A percentile compares a stretch with the other conserved stretches of the same genome.
phyloP scores from a whole-genome alignment of 2,113 vertebrate genomes.

The Spea multiplicata region DNA sequence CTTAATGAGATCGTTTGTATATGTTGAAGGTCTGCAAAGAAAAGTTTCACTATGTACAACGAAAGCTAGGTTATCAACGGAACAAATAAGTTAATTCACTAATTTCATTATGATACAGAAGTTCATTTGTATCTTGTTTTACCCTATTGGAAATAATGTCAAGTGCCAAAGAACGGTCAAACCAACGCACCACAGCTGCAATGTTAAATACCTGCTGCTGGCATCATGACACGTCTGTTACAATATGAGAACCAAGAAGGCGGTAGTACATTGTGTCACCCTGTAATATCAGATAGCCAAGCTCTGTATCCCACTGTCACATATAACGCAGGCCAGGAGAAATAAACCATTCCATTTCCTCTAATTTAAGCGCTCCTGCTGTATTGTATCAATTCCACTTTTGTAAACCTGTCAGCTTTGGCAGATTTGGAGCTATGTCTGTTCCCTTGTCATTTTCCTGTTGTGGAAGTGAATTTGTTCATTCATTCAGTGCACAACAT shows the following conservation, averaged over 20 bases:
- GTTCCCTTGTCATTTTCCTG: slow-evolving; percentile 1
- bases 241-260: neutral
- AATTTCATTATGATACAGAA: no score
- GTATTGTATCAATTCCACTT: neutral
- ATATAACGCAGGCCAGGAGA: neutral
- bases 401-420: slow-evolving; percentile 2
- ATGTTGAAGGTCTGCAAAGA: no score
- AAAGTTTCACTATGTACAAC: no score
- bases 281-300: neutral
- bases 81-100: no score
- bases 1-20: no score
- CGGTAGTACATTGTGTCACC: neutral
- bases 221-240: neutral
- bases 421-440: neutral
- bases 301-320: slow-evolving; percentile 8
- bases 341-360: slow-evolving; percentile 12
- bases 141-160: no score
- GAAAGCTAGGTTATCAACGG: no score
- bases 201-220: slow-evolving; percentile 21
- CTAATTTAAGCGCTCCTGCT: slow-evolving; percentile 7
- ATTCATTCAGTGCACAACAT: slow-evolving; percentile 9
- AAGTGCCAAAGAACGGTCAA: no score
- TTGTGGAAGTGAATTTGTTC: slow-evolving; percentile 9
- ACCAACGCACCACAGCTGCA: neutral
- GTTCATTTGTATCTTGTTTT: no score